Conservation (phyloP, 2,888 invertebrate genomes). For the Erynnis tages region DNA sequence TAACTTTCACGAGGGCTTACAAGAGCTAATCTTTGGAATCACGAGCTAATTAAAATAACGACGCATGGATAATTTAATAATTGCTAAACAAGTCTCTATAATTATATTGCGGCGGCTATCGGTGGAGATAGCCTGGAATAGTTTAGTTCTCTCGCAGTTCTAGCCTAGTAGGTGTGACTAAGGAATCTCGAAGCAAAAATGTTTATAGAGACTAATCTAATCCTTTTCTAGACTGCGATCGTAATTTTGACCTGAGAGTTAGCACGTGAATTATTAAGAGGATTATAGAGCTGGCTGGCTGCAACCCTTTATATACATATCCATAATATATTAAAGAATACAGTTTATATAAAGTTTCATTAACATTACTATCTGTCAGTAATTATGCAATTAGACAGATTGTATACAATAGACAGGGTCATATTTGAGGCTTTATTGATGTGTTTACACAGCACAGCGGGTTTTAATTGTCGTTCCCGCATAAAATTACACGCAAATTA, state of each 20-base stretch:
- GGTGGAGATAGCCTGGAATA: conserved; percentile 3
- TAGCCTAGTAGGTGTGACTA: neutral
- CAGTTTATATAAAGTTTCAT: conserved; percentile 19
- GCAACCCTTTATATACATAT: no score
- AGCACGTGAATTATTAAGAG: no score
- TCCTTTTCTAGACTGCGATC: no score
- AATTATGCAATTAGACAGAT: conserved; percentile 23
- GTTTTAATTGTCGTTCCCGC: conserved; percentile 23
- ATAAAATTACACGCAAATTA: conserved; percentile 24
- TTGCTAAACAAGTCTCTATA: conserved; percentile 38
- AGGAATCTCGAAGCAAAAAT: no score
- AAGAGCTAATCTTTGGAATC: conserved; percentile 41
- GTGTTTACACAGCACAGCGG: conserved; percentile 23
- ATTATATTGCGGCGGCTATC: conserved; percentile 28
- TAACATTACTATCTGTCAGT: conserved; percentile 11
- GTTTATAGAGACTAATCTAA: neutral
- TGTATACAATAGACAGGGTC: conserved; percentile 23
- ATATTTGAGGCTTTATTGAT: conserved; percentile 24
- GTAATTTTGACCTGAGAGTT: no score
- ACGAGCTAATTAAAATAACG: conserved; percentile 46
- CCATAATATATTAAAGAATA: no score
- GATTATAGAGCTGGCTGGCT: no score
- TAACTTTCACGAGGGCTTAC: conserved; percentile 37
- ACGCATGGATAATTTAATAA: conserved; percentile 42
- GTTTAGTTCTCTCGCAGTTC: neutral